Percentiles rank a stretch among this genome's conserved stretches.
These are phyloP conservation scores for Bubo blakistoni DNA, from an alignment of 2,113 vertebrate genomes.

Conservation along the genomic window DNA sequence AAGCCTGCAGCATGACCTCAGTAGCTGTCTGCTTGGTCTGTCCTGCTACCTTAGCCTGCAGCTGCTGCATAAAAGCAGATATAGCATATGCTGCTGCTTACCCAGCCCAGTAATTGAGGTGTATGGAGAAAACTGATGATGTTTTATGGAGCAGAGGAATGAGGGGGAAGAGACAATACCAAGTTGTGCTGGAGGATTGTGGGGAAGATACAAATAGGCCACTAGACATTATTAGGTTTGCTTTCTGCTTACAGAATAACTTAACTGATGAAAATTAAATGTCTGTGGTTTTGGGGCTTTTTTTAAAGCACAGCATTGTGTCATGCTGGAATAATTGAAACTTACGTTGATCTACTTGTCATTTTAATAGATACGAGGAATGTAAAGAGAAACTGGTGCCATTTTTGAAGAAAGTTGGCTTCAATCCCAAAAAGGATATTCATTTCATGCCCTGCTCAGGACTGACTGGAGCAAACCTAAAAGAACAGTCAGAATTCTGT, in stretches of 20 bases:
- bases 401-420: conserved; percentile 99
- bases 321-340: background rate
- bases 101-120: background rate
- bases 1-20: background rate
- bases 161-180: background rate
- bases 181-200: background rate
- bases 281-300: background rate
- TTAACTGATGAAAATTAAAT: background rate
- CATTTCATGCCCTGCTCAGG: conserved; percentile 99
- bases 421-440: conserved; percentile 99
- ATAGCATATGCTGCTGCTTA: background rate
- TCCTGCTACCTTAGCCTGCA: background rate
- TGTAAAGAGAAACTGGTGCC: conserved; percentile 99
- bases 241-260: background rate
- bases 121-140: background rate
- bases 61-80: background rate
- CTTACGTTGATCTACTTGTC: background rate
- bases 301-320: background rate
- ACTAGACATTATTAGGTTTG: background rate
- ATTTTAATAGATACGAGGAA: conserved; percentile 90
- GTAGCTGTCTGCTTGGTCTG: background rate
- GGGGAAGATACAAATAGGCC: background rate
- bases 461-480: conserved; percentile 96
- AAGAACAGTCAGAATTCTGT: conserved; percentile 89
- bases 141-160: background rate